Base-by-base conservation (phyloP, 2,797 vertebrate species). In the Glyptemys insculpta region DNA sequence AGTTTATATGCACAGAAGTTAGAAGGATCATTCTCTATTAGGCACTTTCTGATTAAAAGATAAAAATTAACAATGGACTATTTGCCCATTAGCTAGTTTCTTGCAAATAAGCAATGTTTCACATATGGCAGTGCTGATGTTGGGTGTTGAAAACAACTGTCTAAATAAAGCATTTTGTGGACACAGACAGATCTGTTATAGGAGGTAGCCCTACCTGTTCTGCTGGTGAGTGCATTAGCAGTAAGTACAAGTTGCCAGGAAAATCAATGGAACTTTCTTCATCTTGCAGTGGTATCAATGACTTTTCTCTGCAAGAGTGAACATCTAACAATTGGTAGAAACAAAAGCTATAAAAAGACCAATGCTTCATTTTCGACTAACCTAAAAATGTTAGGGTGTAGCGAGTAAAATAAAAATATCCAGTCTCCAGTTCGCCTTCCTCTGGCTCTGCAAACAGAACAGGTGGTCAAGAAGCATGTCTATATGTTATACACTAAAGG, bases 61-160 rank as follows among this genome's bases (percentile, higher is more conserved):
- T 57, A 92, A 93, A 94, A 92, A 93, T 90, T 47, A 90, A 83
- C 62, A 94, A 23, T 57, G 54, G 83, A 93, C 93, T 6, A 2
- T 62, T 8, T 78, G 76, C 44, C 94, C 50, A 87, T 34, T 27
- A 86, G 37, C 27, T 12, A 4, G 31, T 37, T 74, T 94, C 83
- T 79, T 82, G 79, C 87, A 85, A 93, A 87, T 5, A 79, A 65
- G 86, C 56, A 87, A 76, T 47, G 72, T 93, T 97, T 95, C 41
- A 79, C 27, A 41, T 14, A 80, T 5, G 49, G n/a, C 10, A 15
- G 8, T 90, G 83, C 50, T 81, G 86, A n/a, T 19, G 15, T 1
- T 91, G 57, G 57, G 1, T 4, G 95, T 88, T 44, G 37, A 86
- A 85, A 90, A n/a, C 8, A 84, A 34, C 9, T 88, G 52, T 88